Base-by-base conservation (phyloP, 2,797 vertebrate species). In the Macropus fuliginosus region DNA sequence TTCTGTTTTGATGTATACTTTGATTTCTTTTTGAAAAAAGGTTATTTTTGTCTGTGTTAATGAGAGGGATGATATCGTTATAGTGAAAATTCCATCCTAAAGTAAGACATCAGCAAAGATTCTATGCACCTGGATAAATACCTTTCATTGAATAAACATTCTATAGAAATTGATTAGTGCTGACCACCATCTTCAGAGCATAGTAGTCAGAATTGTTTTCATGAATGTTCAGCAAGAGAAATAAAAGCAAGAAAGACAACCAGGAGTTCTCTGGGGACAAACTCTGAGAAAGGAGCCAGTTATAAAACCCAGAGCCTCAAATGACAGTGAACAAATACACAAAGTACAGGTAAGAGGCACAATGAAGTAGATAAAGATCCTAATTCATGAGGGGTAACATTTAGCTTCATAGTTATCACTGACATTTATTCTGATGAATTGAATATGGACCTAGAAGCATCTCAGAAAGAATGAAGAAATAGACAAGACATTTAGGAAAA, bases 41-140 rank as follows among this genome's bases (percentile, higher is more conserved):
- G 91, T 94, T 50, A 87, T 96, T 87, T 91, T 81, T 54, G 46
- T 54, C 74, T 74, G 40, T 54, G 28, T 89, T 95, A 50, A 92
- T 87, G 91, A 56, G 14, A 54, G 54, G 62, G 12, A 93, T 55
- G 91, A 87, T n/a, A 93, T 74, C 93, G 93, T 57, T 52, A 90
- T 0, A 27, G 9, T 94, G 46, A 92, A 94, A 91, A 46, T 66
- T 24, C 27, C 3, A 0, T 5, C 0, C 9, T 4, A 89, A 27
- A 55, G 14, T 28, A 59, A 94, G 52, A 81, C 2, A 5, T 56
- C 10, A 90, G 10, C 31, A 87, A 21, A 81, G 8, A 91, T 66
- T 95, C 91, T 59, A n/a, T 12, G 62, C 10, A 21, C n/a, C 92
- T 95, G 93, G 27, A 81, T 92, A 92, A 93, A 55, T 59, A 40